Evolutionary conservation across 2,888 invertebrate genomes (phyloP).

Genomic region (Coelinius sp.): DNA sequence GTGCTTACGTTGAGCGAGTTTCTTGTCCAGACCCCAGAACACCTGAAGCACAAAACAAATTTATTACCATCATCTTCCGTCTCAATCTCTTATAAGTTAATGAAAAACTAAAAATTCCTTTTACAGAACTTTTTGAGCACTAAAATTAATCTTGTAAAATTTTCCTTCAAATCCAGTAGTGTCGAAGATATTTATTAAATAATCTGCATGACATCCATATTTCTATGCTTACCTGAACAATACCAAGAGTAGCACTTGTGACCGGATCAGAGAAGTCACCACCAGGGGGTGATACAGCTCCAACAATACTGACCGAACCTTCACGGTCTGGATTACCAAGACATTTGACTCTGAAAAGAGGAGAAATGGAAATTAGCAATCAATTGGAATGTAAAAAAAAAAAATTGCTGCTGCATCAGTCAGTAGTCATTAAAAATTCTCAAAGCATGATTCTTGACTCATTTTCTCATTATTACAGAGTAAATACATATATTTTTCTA

Average conservation of each 20-base stretch:
- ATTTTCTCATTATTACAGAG: no score
- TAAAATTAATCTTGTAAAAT: no score
- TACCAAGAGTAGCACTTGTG: slow-evolving; percentile 98
- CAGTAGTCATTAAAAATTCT: no score
- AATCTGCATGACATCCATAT: neutral
- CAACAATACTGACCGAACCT: slow-evolving; percentile 99
- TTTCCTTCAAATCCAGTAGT: no score
- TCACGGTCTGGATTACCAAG: slow-evolving; percentile 98
- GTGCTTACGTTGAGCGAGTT: slow-evolving; percentile 98
- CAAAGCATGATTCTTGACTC: neutral
- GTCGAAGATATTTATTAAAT: no score
- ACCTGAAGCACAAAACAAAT: slow-evolving; percentile 72
- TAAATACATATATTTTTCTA: no score
- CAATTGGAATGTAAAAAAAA: no score
- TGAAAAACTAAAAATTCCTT: no score
- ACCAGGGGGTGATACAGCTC: slow-evolving; percentile 99
- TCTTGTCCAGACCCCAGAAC: slow-evolving; percentile 99
- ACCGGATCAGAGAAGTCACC: slow-evolving; percentile 99
- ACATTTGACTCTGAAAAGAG: slow-evolving; percentile 84
- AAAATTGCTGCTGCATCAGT: no score
- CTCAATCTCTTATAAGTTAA: no score
- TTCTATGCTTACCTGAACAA: slow-evolving; percentile 80
- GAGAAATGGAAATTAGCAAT: slow-evolving; percentile 23
- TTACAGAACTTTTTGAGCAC: no score
- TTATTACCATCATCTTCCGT: no score